Base-by-base conservation (phyloP, 2,888 invertebrate genomes). In the Chymomyza procnemis region DNA sequence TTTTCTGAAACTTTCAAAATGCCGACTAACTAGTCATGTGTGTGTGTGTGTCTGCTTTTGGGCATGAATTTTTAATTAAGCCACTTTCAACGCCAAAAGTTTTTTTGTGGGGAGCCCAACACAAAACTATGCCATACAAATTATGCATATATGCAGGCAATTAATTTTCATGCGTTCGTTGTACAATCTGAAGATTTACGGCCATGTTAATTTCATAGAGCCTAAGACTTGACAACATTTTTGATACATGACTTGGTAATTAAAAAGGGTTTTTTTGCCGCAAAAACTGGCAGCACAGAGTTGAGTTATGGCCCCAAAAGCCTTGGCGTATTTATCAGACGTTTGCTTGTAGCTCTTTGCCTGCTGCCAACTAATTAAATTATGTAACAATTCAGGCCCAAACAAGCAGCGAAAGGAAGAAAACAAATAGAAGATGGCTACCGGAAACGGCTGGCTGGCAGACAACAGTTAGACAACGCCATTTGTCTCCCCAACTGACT, bases 21-120 rank as follows among this genome's bases (percentile, higher is more conserved):
- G 12, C 58, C 34, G 14, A n/a, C 21, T 19, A 2, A n/a, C 21
- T 19, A 2, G 3, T 4, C n/a, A 60, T 14, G 5, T 61, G 47
- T 60, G 26, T 34, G 18, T 58, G 16, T 22, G 54, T 47, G 30
- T 56, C 21, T 50, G 52, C 34, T 48, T 22, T 18, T 68, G 67
- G 22, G 34, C 74, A 76, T 88, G 75, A 75, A 87, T 88, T 87
- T 88, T 85, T 86, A 85, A 87, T 86, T 77, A 83, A 79, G 57
- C 71, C 71, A 75, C 76, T 84, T 84, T 82, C 84, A 74, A 71
- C 82, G 70, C 61, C 67, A 41, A 34, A 65, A 78, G n/a, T 61
- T 54, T 61, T 61, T 26, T n/a, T n/a, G n/a, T 26, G 26, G 16
- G 56, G 22, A n/a, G n/a, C n/a, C 58, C 12, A 46, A 46, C 57